Evolutionary conservation across 1,140 invertebrate species (phyloP).

Genomic region (Oryzaephilus surinamensis): DNA sequence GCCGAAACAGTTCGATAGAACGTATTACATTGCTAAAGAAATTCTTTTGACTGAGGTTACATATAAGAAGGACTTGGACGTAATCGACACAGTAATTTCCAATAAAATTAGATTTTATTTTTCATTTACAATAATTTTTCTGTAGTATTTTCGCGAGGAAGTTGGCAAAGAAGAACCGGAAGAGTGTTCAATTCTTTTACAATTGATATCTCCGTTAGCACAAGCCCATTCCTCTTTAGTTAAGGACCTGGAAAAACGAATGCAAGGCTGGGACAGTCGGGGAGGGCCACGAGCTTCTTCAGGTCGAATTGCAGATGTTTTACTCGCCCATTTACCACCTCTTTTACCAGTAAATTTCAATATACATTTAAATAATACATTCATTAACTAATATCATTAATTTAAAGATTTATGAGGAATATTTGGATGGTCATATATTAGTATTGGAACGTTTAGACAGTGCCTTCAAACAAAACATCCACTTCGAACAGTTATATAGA

Average conservation of each 20-base stretch:
- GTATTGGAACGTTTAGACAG: constrained; percentile 67
- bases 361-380: not conserved
- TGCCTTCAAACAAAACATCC: constrained; percentile 55
- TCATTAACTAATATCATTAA: constrained; percentile 3
- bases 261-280: constrained; percentile 41
- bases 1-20: constrained; percentile 49
- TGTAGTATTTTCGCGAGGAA: constrained; percentile 56
- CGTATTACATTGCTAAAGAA: constrained; percentile 90
- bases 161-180: constrained; percentile 46
- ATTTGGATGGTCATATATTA: constrained; percentile 63
- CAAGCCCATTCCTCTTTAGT: constrained; percentile 47
- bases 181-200: constrained; percentile 37
- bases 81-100: constrained; percentile 68
- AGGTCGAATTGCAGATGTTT: constrained; percentile 56
- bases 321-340: constrained; percentile 49
- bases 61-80: constrained; percentile 89
- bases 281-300: constrained; percentile 36
- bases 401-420: constrained; percentile 66
- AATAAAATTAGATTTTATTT: constrained; percentile 1
- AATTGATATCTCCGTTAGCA: constrained; percentile 46
- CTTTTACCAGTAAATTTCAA: constrained; percentile 41
- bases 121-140: constrained; percentile 11
- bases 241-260: constrained; percentile 43
- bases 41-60: constrained; percentile 91
- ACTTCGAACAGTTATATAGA: constrained; percentile 69